Evolutionary conservation across 2,113 vertebrate species (phyloP), one percentile per base, ranked within the genome.

Genomic region (Cyanocitta stelleri): DNA sequence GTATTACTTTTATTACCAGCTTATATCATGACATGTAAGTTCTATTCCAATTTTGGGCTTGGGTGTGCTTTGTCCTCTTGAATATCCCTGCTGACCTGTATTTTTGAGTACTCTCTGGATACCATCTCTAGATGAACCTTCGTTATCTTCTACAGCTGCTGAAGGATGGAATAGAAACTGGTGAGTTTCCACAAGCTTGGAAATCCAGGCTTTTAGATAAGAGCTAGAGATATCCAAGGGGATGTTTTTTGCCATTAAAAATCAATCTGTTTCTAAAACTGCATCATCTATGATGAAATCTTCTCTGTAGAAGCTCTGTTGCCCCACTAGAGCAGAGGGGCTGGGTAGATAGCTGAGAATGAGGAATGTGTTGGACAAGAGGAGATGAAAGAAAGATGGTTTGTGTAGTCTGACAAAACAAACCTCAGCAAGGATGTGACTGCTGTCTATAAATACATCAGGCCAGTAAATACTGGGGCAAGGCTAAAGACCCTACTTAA

Each of bases 21-120:
- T 6, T 43, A 3, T 0, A 9, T 10, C 1, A 2, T 39, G 2
- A 35, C 0, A 13, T 56, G 5, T 1, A 23, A 13, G 1, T 35
- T 35, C 68, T 14, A 14, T 41, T 76, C 17, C 3, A n/a, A 5
- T 32, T 22, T 32, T 14, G 13, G 7, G 6, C 3, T 52, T 6
- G 29, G 30, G 7, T 11, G 1, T 68, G 5, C 5, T 2, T 68
- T 6, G 5, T 69, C 1, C 8, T 37, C 39, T 32, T 67, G 21
- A 62, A 44, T 4, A 29, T 81, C 2, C 33, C 13, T 37, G 9
- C 3, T 73, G 54, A 33, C 11, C 9, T 85, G n/a, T 17, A 26
- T 63, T 56, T 33, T 33, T 37, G 7, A 23, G 11, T 41, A 3
- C 5, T 49, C 8, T 7, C 16, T 13, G 4, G 5, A 6, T 44